Conservation (phyloP, 2,113 vertebrate genomes). For the Bagarius yarrelli region DNA sequence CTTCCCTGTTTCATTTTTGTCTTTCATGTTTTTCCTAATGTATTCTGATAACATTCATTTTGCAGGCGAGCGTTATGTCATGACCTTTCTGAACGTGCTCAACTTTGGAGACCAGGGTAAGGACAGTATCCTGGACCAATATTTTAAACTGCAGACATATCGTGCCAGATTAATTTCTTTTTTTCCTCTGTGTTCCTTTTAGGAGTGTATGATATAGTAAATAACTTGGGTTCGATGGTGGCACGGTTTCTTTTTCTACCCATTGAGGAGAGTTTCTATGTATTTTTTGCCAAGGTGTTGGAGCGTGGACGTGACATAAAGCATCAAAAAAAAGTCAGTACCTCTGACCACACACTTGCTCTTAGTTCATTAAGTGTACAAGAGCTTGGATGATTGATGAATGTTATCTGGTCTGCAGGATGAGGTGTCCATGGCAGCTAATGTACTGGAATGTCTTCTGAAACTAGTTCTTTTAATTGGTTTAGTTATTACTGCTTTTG, state of each 20-base stretch:
- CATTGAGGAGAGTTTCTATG: constrained; percentile 95
- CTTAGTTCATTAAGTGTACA: background rate
- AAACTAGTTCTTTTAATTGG: constrained; percentile 90
- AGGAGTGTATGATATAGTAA: constrained; percentile 91
- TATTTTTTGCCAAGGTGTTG: constrained; percentile 93
- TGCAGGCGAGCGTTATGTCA: constrained; percentile 89
- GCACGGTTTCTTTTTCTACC: constrained; percentile 93
- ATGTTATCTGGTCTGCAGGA: constrained; percentile 72
- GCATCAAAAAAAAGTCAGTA: constrained; percentile 84
- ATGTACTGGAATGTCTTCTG: constrained; percentile 84
- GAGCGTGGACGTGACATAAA: constrained; percentile 77
- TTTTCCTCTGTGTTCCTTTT: background rate
- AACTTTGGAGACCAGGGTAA: constrained; percentile 96
- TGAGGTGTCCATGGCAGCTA: constrained; percentile 81
- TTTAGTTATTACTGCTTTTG: constrained; percentile 87
- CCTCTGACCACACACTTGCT: background rate
- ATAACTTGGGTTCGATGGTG: constrained; percentile 95
- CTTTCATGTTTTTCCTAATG: background rate
- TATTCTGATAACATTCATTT: background rate
- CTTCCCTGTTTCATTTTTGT: background rate
- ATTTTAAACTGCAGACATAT: background rate
- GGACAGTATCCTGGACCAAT: constrained; percentile 35
- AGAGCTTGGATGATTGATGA: background rate
- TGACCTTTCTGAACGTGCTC: constrained; percentile 96
- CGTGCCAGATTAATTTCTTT: background rate